Base-by-base conservation (phyloP, 1,140 invertebrate species). In the Carposina sasakii region DNA sequence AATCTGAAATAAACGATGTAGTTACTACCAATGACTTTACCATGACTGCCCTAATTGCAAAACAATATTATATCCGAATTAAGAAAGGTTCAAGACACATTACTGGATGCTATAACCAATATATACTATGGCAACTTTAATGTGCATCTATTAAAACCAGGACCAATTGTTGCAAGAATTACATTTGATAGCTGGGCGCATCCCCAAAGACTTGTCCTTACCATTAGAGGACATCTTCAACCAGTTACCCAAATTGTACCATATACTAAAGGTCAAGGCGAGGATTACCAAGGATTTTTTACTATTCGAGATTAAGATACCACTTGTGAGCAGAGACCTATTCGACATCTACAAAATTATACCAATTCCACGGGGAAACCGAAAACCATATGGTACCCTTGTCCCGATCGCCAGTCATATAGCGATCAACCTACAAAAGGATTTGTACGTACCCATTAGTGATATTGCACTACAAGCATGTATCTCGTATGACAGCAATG, bases 41-140 rank as follows among this genome's bases (percentile, higher is more conserved):
- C 44, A 45, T 15, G 21, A 21, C 36, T 12, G 22, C 44, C n/a
- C 33, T 52, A 6, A 43, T 48, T 12, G 44, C 54, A 6, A 57
- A n/a, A 41, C 16, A 57, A 52, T 17, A 26, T 57, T 10, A 15
- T 57, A 15, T 37, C 34, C 12, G 48, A 33, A n/a, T 20, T 57
- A 17, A 48, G 48, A 36, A 26, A 23, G 10, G 31, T 57, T n/a
- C 54, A 57, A 30, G 30, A 34, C 9, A 42, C 50, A 1, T 19
- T 57, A 20, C 17, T 57, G n/a, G 55, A 50, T 26, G 23, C 50
- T 16, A 13, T 57, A 3, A 49, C 55, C 1, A 28, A 57, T 34
- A 47, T 57, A 10, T 51, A 57, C 17, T 45, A 52, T 48, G 55
- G 50, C 0, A 52, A 36, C 28, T 50, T 57, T 6, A 45, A 52